A percentile compares a stretch with the other conserved stretches of the same genome.
Conservation (phyloP, 2,797 vertebrate genomes). For the Microctenopoma stevenorrisi region DNA sequence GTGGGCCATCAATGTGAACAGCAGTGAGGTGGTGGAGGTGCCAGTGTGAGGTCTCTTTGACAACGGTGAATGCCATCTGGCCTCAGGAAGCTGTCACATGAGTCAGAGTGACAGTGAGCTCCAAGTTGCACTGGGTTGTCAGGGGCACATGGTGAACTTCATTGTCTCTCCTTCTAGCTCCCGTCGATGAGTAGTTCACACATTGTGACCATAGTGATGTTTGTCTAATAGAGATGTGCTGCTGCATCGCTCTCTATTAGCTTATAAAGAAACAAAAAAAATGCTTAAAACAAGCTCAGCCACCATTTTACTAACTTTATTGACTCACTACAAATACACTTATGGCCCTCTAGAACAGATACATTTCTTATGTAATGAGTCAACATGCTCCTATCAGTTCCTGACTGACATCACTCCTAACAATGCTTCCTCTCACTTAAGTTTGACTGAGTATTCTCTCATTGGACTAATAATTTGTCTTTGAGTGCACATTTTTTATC, state of each 20-base stretch:
- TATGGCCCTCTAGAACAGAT: neutral
- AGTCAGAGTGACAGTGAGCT: conserved; percentile 53
- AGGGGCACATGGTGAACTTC: conserved; percentile 63
- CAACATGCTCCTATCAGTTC: too few species aligned
- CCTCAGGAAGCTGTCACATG: conserved; percentile 53
- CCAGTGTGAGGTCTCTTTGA: conserved; percentile 42
- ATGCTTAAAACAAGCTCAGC: neutral
- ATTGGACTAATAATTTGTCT: too few species aligned
- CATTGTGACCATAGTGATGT: conserved; percentile 35
- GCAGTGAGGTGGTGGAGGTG: conserved; percentile 2
- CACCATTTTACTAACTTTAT: neutral
- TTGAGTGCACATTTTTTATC: too few species aligned
- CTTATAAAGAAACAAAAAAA: neutral
- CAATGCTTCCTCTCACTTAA: too few species aligned
- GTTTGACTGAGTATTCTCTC: too few species aligned
- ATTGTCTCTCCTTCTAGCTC: conserved; percentile 16
- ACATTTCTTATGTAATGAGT: neutral
- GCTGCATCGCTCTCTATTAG: conserved; percentile 14
- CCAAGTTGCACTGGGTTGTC: conserved; percentile 66
- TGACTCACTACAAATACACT: neutral
- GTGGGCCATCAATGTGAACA: conserved; percentile 23
- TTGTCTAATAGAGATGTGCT: conserved; percentile 30
- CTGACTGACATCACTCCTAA: too few species aligned
- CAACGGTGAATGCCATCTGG: conserved; percentile 54
- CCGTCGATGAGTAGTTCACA: neutral